Evolutionary conservation across 1,140 invertebrate species (phyloP), one percentile per base, ranked within the genome.

Genomic region (Coelopa frigida): DNA sequence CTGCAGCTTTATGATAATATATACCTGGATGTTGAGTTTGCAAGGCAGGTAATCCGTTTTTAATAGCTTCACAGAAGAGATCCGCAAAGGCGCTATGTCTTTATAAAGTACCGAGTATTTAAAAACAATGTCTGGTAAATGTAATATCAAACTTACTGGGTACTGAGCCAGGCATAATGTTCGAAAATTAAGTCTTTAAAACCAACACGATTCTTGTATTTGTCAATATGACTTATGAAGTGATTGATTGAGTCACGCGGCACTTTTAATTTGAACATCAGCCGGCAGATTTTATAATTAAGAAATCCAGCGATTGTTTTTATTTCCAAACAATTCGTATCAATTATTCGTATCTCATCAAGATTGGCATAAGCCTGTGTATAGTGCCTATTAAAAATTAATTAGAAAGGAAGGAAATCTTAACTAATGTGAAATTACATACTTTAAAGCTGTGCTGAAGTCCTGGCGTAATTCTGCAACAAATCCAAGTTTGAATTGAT

Each of bases 401-500:
- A 36, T 26, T 7, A 42, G 15, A 24, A 43, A 14, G 5, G 58
- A 44, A 41, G 33, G n/a, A 39, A 36, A 20, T 7, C 12, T 36
- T 29, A 8, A 7, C 27, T n/a, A 29, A 29, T 8, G n/a, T 29
- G 7, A 29, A 8, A 29, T 8, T 29, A 29, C 27, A 29, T 76
- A 91, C 85, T 94, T 95, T 51, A 94, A 79, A 21, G 93, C 90
- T 11, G 84, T 84, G 59, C 82, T 82, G 46, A 82, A 77, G 67
- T 98, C 94, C 61, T 94, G 89, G 57, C 87, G 86, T 36, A 98
- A 70, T 73, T 99, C 95, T 71, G 89, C 89, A 32, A 94, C 81
- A 73, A 95, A 97, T n/a, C 85, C 96, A 62, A 97, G 84, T 75
- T 99, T 99, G 62, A 96, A 98, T 57, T 95, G 89, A 75, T 98